Conservation (phyloP, 2,113 vertebrate genomes). For the Chascanopsetta lugubris region DNA sequence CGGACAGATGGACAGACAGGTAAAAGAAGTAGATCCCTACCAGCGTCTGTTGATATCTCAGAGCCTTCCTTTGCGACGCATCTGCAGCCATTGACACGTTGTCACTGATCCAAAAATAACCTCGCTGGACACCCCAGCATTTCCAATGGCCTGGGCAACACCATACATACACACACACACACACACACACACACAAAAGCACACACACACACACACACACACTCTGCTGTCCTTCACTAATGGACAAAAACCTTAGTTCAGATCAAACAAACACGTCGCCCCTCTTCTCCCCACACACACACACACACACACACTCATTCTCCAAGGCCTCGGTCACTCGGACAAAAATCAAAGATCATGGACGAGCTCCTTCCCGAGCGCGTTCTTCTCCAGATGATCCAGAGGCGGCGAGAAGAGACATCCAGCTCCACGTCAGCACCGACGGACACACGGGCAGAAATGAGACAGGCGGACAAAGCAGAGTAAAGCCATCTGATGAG, state of each 20-base stretch:
- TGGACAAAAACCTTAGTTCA: conserved; percentile 28
- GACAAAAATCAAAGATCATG: not conserved
- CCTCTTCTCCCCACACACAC: too few species aligned
- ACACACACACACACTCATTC: conserved; percentile 23
- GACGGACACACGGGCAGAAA: conserved; percentile 46
- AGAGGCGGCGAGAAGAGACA: conserved; percentile 49
- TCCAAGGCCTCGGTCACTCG: conserved; percentile 4
- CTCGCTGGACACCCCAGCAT: conserved; percentile 78
- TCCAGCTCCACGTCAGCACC: conserved; percentile 46
- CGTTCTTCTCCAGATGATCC: conserved; percentile 57
- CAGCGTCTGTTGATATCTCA: conserved; percentile 89
- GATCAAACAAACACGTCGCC: conserved; percentile 43
- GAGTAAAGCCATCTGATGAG: conserved; percentile 75
- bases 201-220: conserved; percentile 13
- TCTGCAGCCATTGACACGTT: conserved; percentile 88
- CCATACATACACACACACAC: conserved; percentile 52
- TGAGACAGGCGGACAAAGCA: conserved; percentile 63
- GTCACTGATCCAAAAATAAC: conserved; percentile 86
- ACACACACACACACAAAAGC: conserved; percentile 25
- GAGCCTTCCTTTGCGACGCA: conserved; percentile 85
- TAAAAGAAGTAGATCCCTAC: conserved; percentile 74
- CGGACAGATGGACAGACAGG: conserved; percentile 44
- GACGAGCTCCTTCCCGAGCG: conserved; percentile 9
- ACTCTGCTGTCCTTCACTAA: conserved; percentile 20
- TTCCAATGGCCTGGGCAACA: conserved; percentile 71